Percentiles rank a stretch among this genome's conserved stretches.
Evolutionary conservation across 2,113 vertebrate genomes (phyloP).

Genomic region (Halichoeres trimaculatus): DNA sequence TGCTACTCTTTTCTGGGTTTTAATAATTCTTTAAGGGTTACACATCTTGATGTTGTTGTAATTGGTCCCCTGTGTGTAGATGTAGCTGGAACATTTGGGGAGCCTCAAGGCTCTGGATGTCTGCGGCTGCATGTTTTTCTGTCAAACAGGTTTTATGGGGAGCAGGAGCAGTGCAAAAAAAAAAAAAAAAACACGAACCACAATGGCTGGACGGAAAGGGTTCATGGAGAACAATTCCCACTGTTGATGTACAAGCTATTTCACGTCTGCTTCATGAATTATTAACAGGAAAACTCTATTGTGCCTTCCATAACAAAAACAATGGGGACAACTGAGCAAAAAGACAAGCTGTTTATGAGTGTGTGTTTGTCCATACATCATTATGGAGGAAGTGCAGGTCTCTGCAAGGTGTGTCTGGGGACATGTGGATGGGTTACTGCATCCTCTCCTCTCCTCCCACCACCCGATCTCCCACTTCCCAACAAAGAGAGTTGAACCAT

Average conservation of each 20-base stretch:
- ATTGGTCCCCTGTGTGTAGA: conserved; percentile 75
- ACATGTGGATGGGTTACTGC: background rate
- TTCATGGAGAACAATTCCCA: conserved; percentile 68
- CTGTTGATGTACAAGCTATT: conserved; percentile 66
- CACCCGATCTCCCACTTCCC: background rate
- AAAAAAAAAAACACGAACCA: conserved; percentile 30
- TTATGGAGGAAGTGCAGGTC: background rate
- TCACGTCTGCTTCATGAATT: conserved; percentile 73
- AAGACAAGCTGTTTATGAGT: conserved; percentile 6
- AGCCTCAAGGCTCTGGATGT: conserved; percentile 66
- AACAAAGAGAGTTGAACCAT: background rate
- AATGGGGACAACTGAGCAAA: conserved; percentile 53
- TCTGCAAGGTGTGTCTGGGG: background rate
- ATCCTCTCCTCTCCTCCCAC: background rate
- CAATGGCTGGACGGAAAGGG: conserved; percentile 55
- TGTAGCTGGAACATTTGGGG: conserved; percentile 55
- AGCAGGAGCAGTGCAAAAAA: conserved; percentile 24
- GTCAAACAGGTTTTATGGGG: conserved; percentile 62
- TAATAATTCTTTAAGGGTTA: conserved; percentile 65
- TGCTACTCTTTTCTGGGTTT: conserved; percentile 9
- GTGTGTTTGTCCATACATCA: conserved; percentile 9
- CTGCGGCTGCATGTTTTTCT: conserved; percentile 41
- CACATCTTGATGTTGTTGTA: conserved; percentile 63
- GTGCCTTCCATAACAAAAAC: conserved; percentile 67
- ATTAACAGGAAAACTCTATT: conserved; percentile 70